A percentile compares a stretch with the other conserved stretches of the same genome.
These are phyloP conservation scores for Pterobdella sp. DNA, from an alignment of 2,888 invertebrate genomes.

Conservation along the genomic window DNA sequence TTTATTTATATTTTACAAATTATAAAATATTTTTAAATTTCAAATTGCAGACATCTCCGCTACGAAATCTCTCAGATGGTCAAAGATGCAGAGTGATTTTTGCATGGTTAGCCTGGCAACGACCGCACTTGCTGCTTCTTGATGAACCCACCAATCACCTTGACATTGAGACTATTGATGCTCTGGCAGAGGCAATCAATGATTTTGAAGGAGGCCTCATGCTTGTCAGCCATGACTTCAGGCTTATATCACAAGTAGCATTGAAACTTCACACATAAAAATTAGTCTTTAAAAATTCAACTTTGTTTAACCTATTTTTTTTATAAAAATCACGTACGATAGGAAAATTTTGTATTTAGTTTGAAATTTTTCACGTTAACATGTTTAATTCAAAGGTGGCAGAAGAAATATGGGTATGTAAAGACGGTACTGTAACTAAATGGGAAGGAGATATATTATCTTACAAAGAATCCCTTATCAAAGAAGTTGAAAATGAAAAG, in stretches of 20 bases:
- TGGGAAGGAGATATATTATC: constrained; percentile 92
- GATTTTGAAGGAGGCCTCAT: constrained; percentile 99
- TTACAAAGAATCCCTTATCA: constrained; percentile 89
- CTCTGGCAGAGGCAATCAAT: constrained; percentile 90
- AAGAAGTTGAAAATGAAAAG: constrained; percentile 42
- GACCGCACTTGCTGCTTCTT: constrained; percentile 74
- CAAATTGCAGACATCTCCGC: constrained; percentile 69
- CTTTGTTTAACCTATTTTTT: neutral
- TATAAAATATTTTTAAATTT: neutral
- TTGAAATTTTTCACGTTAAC: neutral
- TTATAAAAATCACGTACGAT: neutral
- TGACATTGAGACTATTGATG: constrained; percentile 74
- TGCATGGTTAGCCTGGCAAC: constrained; percentile 95
- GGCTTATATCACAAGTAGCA: constrained; percentile 87
- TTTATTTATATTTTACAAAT: neutral
- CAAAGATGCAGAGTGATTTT: constrained; percentile 97
- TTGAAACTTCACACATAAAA: neutral
- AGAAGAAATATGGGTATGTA: constrained; percentile 98
- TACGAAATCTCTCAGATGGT: constrained; percentile 88
- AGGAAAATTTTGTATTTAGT: neutral
- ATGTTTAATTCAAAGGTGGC: constrained; percentile 66
- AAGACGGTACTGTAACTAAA: constrained; percentile 86
- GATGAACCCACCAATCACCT: constrained; percentile 58
- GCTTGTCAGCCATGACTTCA: constrained; percentile 97
- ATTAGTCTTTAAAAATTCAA: neutral